phyloP scores from a whole-genome alignment of 2,888 invertebrate genomes.

The Pristionchus maxplancki region DNA sequence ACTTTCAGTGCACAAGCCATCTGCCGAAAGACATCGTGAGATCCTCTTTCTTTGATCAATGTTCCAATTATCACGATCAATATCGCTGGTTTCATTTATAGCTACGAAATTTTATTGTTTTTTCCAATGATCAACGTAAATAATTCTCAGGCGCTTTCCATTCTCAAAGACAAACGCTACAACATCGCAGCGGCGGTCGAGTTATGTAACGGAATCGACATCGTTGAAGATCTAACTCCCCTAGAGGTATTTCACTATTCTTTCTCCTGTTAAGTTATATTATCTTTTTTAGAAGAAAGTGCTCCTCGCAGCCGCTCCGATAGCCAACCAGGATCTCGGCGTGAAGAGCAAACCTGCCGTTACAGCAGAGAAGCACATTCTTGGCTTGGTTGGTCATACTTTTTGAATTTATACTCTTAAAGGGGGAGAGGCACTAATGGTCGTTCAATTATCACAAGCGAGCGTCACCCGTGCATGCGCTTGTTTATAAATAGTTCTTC shows the following conservation, averaged over 20 bases:
- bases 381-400: background rate
- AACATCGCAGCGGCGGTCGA: background rate
- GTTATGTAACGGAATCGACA: background rate
- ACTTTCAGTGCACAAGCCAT: background rate
- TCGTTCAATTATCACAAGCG: background rate
- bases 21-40: slow-evolving; percentile 17
- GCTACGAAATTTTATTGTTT: background rate
- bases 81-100: too few relatives aligned
- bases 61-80: too few relatives aligned
- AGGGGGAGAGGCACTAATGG: too few relatives aligned
- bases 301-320: slow-evolving; percentile 10
- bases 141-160: slow-evolving; percentile 2
- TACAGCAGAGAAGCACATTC: background rate
- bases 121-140: background rate
- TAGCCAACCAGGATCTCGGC: background rate
- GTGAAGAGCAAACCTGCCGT: background rate
- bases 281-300: slow-evolving; percentile 4
- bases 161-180: background rate
- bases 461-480: too few relatives aligned
- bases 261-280: background rate
- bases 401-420: background rate
- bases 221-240: background rate
- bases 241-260: slow-evolving; percentile 3
- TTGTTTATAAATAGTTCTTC: too few relatives aligned
- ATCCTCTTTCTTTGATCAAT: background rate